These are phyloP conservation scores for Oreochromis mossambicus DNA, from an alignment of 2,797 vertebrate species.

Conservation along the genomic window DNA sequence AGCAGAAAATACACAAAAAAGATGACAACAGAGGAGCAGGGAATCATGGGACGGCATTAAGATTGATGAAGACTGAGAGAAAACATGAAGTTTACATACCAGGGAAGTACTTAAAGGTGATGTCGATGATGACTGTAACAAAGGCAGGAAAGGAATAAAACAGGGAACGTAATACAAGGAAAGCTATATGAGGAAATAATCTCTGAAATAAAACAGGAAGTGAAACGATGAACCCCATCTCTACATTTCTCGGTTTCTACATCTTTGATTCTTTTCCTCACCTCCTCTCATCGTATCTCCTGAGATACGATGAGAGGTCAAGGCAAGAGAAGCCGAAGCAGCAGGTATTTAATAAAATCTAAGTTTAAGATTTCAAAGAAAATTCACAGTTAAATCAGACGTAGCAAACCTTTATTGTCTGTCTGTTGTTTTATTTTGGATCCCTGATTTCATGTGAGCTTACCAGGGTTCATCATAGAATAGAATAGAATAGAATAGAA, in stretches of 20 bases:
- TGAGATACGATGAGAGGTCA: background rate
- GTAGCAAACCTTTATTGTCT: rapidly evolving
- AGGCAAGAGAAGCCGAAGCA: rapidly evolving
- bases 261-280: too few relatives aligned
- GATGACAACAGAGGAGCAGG: background rate
- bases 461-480: background rate
- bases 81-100: rapidly evolving
- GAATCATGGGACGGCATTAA: background rate
- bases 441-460: background rate
- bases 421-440: background rate
- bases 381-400: background rate
- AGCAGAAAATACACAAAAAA: background rate
- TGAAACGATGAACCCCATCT: background rate
- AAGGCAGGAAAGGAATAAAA: background rate
- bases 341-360: background rate
- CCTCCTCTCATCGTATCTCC: background rate
- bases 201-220: background rate
- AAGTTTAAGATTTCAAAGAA: background rate
- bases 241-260: background rate
- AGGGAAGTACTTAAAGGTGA: background rate
- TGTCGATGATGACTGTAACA: rapidly evolving
- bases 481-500: background rate
- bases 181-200: background rate
- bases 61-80: background rate
- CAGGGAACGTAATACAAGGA: background rate